Evolutionary conservation across 2,113 vertebrate genomes (phyloP), one percentile per base, ranked within the genome.

Genomic region (Ochotona curzoniae): DNA sequence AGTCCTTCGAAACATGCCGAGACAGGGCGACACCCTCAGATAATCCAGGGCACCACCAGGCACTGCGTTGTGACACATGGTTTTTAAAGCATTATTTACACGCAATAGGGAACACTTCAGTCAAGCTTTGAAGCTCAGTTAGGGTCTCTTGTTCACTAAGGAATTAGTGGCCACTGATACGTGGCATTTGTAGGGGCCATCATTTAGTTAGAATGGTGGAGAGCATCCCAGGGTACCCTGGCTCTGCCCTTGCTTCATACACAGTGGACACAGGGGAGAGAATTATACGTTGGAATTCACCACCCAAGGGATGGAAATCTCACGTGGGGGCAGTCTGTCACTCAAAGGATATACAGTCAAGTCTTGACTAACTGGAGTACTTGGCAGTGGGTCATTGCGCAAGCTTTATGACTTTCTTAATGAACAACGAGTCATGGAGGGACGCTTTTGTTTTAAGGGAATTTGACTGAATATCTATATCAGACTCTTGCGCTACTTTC

Each of bases 361-460:
- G 93, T 89, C 94, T 66, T 96, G 96, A 97, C 82, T 94, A 97
- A 97, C 97, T 96, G 97, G 96, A 97, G 97, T 95, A 64, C 38
- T 54, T 93, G 32, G 35, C 30, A 76, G 26, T 73, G 20, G 84
- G 38, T 49, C 44, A 66, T 66, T 79, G 30, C 51, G 64, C 74
- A 13, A 93, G 84, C 66, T 63, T 23, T 20, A 79, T 61, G 30
- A 61, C 6, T 93, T 94, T 87, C 5, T 25, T 74, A 83, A 54
- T 88, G 49, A 83, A 75, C 38, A 64, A 18, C 75, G 49, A 85
- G 61, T 9, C 54, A 5, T 17, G 32, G 12, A 70, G 60, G 3
- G 32, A 71, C 78, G 47, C 38, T 47, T 85, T 49, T 35, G 15
- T 83, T 91, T 93, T 14, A 54, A 70, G 32, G 23, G 32, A 44